Evolutionary conservation across 2,888 invertebrate species (phyloP).

Genomic region (Theretra japonica): DNA sequence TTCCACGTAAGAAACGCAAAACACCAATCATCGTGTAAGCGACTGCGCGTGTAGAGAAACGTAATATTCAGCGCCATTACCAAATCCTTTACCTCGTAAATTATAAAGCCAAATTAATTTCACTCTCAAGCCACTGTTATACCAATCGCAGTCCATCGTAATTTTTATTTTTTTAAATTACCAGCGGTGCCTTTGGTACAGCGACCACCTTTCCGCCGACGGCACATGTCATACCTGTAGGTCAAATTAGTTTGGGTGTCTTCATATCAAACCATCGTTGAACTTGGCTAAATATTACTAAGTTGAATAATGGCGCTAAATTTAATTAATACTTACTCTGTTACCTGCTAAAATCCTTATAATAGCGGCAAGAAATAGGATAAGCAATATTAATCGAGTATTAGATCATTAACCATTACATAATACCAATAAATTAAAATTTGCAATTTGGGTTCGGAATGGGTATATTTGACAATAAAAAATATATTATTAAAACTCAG

Average conservation of each 20-base stretch:
- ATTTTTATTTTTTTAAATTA: slow-evolving; percentile 84
- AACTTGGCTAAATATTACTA: slow-evolving; percentile 33
- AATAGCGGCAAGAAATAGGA: slow-evolving; percentile 41
- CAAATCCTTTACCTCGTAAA: slow-evolving; percentile 81
- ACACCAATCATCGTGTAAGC: slow-evolving; percentile 47
- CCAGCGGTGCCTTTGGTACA: slow-evolving; percentile 99
- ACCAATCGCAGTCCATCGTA: slow-evolving; percentile 69
- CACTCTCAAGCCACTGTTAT: slow-evolving; percentile 79
- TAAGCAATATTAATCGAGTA: not conserved
- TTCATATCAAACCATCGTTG: slow-evolving; percentile 49
- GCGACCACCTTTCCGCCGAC: slow-evolving; percentile 97
- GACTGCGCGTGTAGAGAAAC: slow-evolving; percentile 45
- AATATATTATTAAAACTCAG: no score
- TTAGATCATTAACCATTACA: not conserved
- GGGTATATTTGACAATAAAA: no score
- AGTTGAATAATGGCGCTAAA: slow-evolving; percentile 77
- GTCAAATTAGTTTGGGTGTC: slow-evolving; percentile 75
- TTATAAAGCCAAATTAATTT: slow-evolving; percentile 77
- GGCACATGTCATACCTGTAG: slow-evolving; percentile 99
- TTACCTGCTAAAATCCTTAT: slow-evolving; percentile 51
- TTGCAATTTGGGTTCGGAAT: no score
- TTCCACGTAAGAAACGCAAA: slow-evolving; percentile 47
- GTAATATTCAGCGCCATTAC: slow-evolving; percentile 82
- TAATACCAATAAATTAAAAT: not conserved
- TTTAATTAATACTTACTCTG: slow-evolving; percentile 56